Base-by-base conservation (phyloP, 2,888 invertebrate species). In the Agrochola circellaris region DNA sequence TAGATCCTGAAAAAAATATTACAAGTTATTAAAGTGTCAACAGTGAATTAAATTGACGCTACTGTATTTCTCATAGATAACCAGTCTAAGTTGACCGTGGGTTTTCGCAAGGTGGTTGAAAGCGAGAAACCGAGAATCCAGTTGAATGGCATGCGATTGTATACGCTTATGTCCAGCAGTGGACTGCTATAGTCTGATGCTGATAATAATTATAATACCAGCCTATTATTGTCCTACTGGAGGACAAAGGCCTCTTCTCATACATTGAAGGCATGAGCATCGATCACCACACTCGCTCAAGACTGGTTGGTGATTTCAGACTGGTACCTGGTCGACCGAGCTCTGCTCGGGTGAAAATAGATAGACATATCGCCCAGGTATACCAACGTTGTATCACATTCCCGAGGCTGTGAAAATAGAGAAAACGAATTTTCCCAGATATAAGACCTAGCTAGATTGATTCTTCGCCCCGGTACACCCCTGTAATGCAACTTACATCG, bases 1-100 rank as follows among this genome's bases (percentile, higher is more conserved):
- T 83, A 99, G 97, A 93, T 98, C 98, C 99, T 99, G 96, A 54
- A 97, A 97, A 42, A 82, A 86, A 62, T 45, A 54, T 51, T 26
- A 64, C 1, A 9, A n/a, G 0, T 30, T 4, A 38, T 77, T 65
- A 20, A 3, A 75, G 20, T 45, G 45, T 15, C 8, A 51, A 23
- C 9, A 67, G 30, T 30, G 30, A 67, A 30, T 62, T 45, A 11
- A 45, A 70, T 45, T 23, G 11, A 64, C 11, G 23, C 5, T 62
- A 26, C 15, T 26, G 2, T 17, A 13, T 30, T 56, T 30, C 30
- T 73, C 11, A 30, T 42, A 42, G 54, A 42, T 34, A 70, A n/a
- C 17, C 20, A 48, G 20, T 7, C 9, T 7, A 23, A n/a, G 5
- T n/a, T 26, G 5, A 9, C n/a, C 13, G 45, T n/a, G 8, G 7